A percentile compares a stretch with the other conserved stretches of the same genome.
These are phyloP conservation scores for Oscheius myriophilus DNA, from an alignment of 2,888 invertebrate genomes.

Conservation along the genomic window DNA sequence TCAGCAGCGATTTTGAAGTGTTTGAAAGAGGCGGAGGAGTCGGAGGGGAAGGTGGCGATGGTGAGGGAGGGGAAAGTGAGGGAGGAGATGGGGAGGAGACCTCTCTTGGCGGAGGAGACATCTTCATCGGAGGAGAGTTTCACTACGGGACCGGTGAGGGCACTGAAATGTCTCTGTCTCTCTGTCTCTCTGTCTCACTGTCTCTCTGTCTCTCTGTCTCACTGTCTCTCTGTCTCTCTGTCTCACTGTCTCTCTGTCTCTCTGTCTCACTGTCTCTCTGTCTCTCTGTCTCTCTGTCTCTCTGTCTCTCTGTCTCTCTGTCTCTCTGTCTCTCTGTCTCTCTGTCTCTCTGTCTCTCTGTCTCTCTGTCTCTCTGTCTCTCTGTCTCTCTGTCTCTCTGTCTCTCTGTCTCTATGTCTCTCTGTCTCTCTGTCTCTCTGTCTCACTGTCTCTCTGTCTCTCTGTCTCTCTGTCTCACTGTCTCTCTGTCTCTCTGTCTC, in stretches of 20 bases:
- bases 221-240: slow-evolving; percentile 30
- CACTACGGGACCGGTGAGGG: slow-evolving; percentile 44
- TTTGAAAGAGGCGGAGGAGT: slow-evolving; percentile 40
- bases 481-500: slow-evolving; percentile 6
- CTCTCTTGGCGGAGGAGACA: slow-evolving; percentile 25
- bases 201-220: slow-evolving; percentile 10
- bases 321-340: slow-evolving; percentile 9
- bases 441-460: slow-evolving; percentile 3
- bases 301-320: slow-evolving; percentile 6
- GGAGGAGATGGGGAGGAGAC: not conserved
- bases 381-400: slow-evolving; percentile 6
- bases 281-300: slow-evolving; percentile 9
- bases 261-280: slow-evolving; percentile 3
- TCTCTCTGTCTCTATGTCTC: slow-evolving; percentile 7
- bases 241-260: slow-evolving; percentile 37
- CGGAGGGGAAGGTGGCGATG: slow-evolving; percentile 54
- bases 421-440: slow-evolving; percentile 7
- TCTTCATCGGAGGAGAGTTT: slow-evolving; percentile 30
- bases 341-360: slow-evolving; percentile 6
- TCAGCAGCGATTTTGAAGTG: slow-evolving; percentile 58
- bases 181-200: no score
- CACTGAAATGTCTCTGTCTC: slow-evolving; percentile 32
- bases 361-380: slow-evolving; percentile 9
- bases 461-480: slow-evolving; percentile 6
- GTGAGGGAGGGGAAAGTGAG: slow-evolving; percentile 47